These are phyloP conservation scores for Danio kyathit DNA, from an alignment of 2,797 vertebrate genomes.

Conservation along the genomic window DNA sequence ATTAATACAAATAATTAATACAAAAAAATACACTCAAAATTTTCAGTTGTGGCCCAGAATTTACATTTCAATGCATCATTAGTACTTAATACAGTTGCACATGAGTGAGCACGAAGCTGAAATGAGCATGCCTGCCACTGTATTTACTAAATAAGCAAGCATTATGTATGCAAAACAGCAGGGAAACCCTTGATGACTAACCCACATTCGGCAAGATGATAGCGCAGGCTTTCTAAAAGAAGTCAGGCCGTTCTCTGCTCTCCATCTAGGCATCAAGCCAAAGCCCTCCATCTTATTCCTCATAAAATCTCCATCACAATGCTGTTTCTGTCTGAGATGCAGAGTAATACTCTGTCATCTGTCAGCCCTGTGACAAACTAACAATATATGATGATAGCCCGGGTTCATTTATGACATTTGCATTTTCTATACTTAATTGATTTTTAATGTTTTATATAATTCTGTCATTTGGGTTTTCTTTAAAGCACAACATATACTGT, in stretches of 20 bases:
- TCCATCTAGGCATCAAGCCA: constrained; percentile 42
- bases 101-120: constrained; percentile 32
- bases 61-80: no score
- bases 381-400: constrained; percentile 36
- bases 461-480: no score
- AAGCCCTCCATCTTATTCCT: constrained; percentile 35
- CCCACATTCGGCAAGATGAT: constrained; percentile 5
- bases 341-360: constrained; percentile 37
- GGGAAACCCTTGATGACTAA: constrained; percentile 35
- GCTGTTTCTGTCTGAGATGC: constrained; percentile 42
- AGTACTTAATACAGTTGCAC: neutral
- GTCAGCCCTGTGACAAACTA: constrained; percentile 32
- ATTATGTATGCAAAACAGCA: constrained; percentile 24
- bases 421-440: neutral
- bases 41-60: no score
- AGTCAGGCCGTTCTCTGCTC: constrained; percentile 34
- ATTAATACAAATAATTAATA: no score
- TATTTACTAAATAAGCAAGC: constrained; percentile 14
- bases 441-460: no score
- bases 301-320: constrained; percentile 52
- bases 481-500: no score
- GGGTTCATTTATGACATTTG: neutral
- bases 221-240: constrained; percentile 4
- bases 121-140: constrained; percentile 17
- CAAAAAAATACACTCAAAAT: no score